phyloP scores from a whole-genome alignment of 2,113 vertebrate genomes.

The Semicossyphus pulcher region DNA sequence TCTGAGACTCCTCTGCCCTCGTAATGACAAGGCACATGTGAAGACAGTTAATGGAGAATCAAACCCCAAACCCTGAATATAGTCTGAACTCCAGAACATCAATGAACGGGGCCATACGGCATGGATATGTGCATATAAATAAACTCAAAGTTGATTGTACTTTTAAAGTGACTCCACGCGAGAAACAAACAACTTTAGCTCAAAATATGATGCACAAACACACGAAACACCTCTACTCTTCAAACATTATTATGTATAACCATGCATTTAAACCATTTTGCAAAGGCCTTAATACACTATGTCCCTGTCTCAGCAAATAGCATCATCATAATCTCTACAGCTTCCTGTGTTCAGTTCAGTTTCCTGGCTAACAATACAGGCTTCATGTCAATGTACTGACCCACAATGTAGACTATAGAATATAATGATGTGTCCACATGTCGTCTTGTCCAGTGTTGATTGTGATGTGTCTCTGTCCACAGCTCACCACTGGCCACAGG shows the following conservation, averaged over 20 bases:
- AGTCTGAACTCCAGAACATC: conserved; percentile 64
- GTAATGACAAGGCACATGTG: conserved; percentile 82
- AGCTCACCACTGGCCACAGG: conserved; percentile 89
- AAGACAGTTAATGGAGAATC: conserved; percentile 75
- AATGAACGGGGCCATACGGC: background rate
- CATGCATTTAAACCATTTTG: too few relatives aligned
- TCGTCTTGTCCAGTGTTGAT: conserved; percentile 15
- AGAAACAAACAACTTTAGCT: background rate
- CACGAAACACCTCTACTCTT: too few relatives aligned
- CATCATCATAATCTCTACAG: conserved; percentile 9
- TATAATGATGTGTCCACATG: background rate
- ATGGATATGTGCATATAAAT: conserved; percentile 3
- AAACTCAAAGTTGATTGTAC: background rate
- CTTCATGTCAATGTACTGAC: background rate
- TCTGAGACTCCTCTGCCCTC: conserved; percentile 64
- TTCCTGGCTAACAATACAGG: conserved; percentile 6
- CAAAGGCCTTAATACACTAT: too few relatives aligned
- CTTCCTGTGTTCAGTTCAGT: background rate
- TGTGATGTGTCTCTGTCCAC: conserved; percentile 47
- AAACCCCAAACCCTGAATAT: conserved; percentile 73
- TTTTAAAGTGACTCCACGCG: background rate
- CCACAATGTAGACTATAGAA: background rate
- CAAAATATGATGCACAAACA: too few relatives aligned
- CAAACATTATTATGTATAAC: too few relatives aligned
- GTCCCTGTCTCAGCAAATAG: too few relatives aligned